Conservation (phyloP, 1,140 invertebrate species). For the Tetramorium alpestre region DNA sequence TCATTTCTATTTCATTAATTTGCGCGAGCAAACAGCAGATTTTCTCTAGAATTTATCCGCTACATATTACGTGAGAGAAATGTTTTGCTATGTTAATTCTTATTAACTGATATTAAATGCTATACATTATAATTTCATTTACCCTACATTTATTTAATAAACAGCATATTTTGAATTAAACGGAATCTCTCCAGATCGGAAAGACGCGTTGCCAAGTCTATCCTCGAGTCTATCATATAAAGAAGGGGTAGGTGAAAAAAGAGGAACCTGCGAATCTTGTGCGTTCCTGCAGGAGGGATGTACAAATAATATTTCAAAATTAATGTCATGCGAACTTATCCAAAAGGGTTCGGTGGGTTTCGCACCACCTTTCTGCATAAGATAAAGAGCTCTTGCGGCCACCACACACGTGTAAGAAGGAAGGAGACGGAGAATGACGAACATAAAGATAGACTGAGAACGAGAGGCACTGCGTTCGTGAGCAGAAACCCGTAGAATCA, state of each 20-base stretch:
- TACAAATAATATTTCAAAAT: constrained; percentile 82
- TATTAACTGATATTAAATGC: too few relatives aligned
- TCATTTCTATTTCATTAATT: background rate
- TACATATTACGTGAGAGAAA: too few relatives aligned
- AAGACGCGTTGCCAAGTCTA: constrained; percentile 7
- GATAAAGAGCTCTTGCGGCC: constrained; percentile 71
- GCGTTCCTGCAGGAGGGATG: constrained; percentile 49
- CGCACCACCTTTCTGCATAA: constrained; percentile 74
- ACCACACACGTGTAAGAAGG: constrained; percentile 64
- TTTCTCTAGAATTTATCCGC: too few relatives aligned
- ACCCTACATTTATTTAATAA: background rate
- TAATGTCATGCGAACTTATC: constrained; percentile 77
- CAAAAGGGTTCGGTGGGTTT: constrained; percentile 70
- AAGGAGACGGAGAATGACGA: constrained; percentile 20
- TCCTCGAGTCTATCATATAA: background rate
- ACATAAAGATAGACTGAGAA: constrained; percentile 28
- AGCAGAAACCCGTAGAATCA: constrained; percentile 17
- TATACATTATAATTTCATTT: background rate
- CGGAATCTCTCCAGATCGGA: background rate
- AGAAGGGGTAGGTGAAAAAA: background rate
- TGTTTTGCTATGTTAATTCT: too few relatives aligned
- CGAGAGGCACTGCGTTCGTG: background rate
- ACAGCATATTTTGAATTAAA: background rate
- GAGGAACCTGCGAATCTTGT: constrained; percentile 2
- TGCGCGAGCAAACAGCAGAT: background rate